A percentile compares a stretch with the other conserved stretches of the same genome.
These are phyloP conservation scores for Brachyalestes nurse DNA, from an alignment of 2,797 vertebrate genomes.

Conservation along the genomic window DNA sequence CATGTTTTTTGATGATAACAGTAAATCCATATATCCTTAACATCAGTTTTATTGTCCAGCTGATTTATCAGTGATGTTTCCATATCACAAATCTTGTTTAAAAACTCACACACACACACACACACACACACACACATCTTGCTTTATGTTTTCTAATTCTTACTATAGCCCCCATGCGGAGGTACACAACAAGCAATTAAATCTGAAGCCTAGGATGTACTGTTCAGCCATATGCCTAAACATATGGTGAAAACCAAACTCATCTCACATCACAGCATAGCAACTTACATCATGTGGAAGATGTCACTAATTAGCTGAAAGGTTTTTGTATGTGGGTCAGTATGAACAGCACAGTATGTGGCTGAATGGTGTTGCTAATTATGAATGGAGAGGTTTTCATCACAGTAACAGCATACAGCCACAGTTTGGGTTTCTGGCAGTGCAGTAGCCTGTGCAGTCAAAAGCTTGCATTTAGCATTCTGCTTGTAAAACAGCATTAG, in stretches of 20 bases:
- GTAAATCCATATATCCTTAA: too few species aligned
- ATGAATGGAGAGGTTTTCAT: slow-evolving; percentile 4
- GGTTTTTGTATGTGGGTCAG: slow-evolving; percentile 17
- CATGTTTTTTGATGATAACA: too few species aligned
- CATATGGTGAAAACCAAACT: slow-evolving; percentile 50
- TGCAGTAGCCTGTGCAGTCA: not conserved
- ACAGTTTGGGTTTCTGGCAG: not conserved
- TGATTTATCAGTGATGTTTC: not conserved
- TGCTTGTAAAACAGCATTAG: not conserved
- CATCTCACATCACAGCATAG: slow-evolving; percentile 21
- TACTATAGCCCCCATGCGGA: not conserved
- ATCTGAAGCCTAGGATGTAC: slow-evolving; percentile 29
- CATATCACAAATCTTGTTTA: too few species aligned
- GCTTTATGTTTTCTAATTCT: not conserved
- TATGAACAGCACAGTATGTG: slow-evolving; percentile 6
- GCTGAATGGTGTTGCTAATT: not conserved
- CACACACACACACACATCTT: not conserved
- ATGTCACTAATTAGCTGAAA: slow-evolving; percentile 35
- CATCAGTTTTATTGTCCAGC: not conserved
- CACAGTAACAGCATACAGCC: not conserved
- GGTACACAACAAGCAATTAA: slow-evolving; percentile 51
- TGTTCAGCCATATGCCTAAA: slow-evolving; percentile 49
- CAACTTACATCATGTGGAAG: slow-evolving; percentile 27
- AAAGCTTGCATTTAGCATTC: not conserved
- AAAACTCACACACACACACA: too few species aligned